Base-by-base conservation (phyloP, 1,140 invertebrate genomes). In the Oppia nitens region DNA sequence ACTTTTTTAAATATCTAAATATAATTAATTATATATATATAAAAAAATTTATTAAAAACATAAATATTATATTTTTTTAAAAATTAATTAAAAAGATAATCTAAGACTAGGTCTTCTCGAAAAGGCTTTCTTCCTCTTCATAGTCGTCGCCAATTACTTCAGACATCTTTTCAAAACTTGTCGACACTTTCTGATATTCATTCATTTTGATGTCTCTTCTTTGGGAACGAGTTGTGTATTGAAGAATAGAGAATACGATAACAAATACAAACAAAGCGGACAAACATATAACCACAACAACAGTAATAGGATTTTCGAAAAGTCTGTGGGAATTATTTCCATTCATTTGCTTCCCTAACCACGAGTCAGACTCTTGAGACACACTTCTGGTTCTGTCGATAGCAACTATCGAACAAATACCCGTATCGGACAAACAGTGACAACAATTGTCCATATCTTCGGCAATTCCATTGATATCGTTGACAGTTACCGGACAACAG, bases 101-200 rank as follows among this genome's bases (percentile, higher is more conserved):
- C 9, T n/a, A 32, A 55, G 53, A 55, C 53, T 55, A 57, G 3
- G 40, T 48, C 40, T 60, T 60, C 26, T 60, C 53, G 28, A 55
- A 60, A 9, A 60, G 29, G 17, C 20, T 55, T 24, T 47, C 26
- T 47, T 60, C 59, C 26, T 60, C 59, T 2, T 60, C 59, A 32
- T 60, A 51, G 20, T 55, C 52, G 20, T 53, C 27, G 21, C 50
- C 48, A 51, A 26, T 40, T 6, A 12, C 25, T 9, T 40, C 20
- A 4, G 11, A n/a, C 11, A 54, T 17, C 21, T 32, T 54, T 20
- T 54, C 23, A 17, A 14, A 27, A 54, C 26, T 54, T 20, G 29
- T 29, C 12, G 23, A 20, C 17, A 29, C 23, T 29, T 26, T 52
- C 2, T 14, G 26, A 52, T n/a, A 54, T 23, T 28, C 12, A 32